phyloP scores from a whole-genome alignment of 1,140 invertebrate species.

The Latrodectus geometricus region DNA sequence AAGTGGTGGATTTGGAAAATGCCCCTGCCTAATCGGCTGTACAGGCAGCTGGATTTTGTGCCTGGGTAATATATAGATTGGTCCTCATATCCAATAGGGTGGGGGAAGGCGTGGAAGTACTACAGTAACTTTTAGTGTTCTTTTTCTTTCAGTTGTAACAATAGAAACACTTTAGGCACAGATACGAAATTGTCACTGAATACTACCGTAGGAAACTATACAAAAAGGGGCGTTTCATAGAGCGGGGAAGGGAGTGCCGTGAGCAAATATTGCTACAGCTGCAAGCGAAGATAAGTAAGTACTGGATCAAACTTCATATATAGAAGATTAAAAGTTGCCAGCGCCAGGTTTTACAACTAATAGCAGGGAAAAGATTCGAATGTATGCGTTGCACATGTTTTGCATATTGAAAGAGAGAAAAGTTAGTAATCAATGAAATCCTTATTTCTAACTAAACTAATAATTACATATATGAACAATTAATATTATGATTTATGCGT shows the following conservation, averaged over 20 bases:
- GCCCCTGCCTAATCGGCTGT: slow-evolving; percentile 46
- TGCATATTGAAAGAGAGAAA: too few species aligned
- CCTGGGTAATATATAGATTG: slow-evolving; percentile 22
- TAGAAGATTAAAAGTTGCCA: background rate
- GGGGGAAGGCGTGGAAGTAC: slow-evolving; percentile 3
- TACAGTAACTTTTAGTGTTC: slow-evolving; percentile 6
- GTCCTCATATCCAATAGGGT: slow-evolving; percentile 22
- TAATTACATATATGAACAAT: too few species aligned
- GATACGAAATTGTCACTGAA: slow-evolving; percentile 44
- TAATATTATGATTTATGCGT: too few species aligned
- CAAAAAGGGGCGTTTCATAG: background rate
- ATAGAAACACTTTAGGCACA: slow-evolving; percentile 58
- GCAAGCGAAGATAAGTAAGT: slow-evolving; percentile 2
- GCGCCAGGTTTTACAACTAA: too few species aligned
- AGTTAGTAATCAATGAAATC: too few species aligned
- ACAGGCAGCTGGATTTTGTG: slow-evolving; percentile 40
- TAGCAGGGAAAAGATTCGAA: too few species aligned
- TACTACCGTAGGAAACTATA: slow-evolving; percentile 3
- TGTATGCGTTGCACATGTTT: too few species aligned
- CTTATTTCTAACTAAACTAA: too few species aligned
- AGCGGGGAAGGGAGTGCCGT: background rate
- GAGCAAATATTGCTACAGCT: slow-evolving; percentile 60
- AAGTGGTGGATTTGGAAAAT: slow-evolving; percentile 55
- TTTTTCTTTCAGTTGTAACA: slow-evolving; percentile 32
- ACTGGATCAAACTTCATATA: background rate